phyloP scores from a whole-genome alignment of 2,113 vertebrate genomes.

The Oreochromis tanganicae region DNA sequence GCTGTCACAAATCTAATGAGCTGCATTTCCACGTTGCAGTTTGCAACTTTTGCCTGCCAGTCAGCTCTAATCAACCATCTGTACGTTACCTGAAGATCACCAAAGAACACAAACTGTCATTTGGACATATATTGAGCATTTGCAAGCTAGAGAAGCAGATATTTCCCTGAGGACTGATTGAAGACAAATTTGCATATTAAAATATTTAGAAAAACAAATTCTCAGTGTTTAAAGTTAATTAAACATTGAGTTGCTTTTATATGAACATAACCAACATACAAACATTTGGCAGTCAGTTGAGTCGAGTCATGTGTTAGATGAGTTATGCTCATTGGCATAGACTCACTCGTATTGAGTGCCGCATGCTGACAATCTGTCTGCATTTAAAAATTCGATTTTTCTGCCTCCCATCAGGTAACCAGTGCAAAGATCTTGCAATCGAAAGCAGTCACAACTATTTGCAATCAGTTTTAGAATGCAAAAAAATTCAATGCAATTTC shows the following conservation, averaged over 20 bases:
- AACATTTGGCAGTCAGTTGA: not conserved
- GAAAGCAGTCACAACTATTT: not conserved
- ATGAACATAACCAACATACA: not conserved
- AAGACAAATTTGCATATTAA: not conserved
- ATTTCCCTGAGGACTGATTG: not conserved
- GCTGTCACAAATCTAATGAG: not conserved
- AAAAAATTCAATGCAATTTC: not conserved
- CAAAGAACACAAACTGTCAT: not conserved
- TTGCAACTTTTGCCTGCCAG: not conserved
- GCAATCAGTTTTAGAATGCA: not conserved
- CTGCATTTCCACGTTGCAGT: not conserved
- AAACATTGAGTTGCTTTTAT: not conserved
- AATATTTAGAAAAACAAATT: not conserved
- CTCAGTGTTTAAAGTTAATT: not conserved
- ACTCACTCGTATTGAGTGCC: not conserved
- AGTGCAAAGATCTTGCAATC: not conserved
- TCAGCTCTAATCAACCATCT: not conserved
- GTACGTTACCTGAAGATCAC: not conserved
- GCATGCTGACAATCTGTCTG: not conserved
- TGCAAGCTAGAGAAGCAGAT: not conserved
- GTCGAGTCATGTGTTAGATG: not conserved
- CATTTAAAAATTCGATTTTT: not conserved
- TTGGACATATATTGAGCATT: not conserved
- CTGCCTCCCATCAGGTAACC: not conserved
- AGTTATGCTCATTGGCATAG: not conserved